A percentile compares a stretch with the other conserved stretches of the same genome.
phyloP scores from a whole-genome alignment of 92 coral and sea anemone species.

The Phymanthus crucifer region DNA sequence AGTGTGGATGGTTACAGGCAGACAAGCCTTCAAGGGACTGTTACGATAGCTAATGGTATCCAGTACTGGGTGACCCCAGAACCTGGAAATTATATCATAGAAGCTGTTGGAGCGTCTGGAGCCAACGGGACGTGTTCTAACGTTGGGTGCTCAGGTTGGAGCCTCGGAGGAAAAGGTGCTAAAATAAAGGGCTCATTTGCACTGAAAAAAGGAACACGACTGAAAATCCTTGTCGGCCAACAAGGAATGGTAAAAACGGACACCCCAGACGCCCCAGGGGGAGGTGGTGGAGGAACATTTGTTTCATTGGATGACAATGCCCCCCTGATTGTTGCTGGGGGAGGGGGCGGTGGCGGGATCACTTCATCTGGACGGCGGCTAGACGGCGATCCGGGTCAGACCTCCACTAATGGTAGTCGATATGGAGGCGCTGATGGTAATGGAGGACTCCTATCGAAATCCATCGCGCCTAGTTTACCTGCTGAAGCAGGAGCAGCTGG shows the following conservation, averaged over 20 bases:
- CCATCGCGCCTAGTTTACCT: neutral
- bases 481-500: neutral
- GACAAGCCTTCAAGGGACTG: conserved; percentile 65
- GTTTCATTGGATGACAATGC: conserved; percentile 51
- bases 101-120: conserved; percentile 82
- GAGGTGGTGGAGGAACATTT: conserved; percentile 96
- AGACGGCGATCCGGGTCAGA: conserved; percentile 92
- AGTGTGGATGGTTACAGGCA: conserved; percentile 48
- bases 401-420: conserved; percentile 63
- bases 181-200: conserved; percentile 63
- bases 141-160: conserved; percentile 1
- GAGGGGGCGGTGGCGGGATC: conserved; percentile 90
- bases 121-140: conserved; percentile 67
- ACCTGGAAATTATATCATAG: conserved; percentile 76
- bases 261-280: conserved; percentile 60
- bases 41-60: conserved; percentile 62
- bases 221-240: conserved; percentile 83
- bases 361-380: neutral
- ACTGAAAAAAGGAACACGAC: conserved; percentile 33
- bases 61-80: conserved; percentile 85
- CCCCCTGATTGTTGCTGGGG: conserved; percentile 85
- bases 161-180: conserved; percentile 84
- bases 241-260: conserved; percentile 34
- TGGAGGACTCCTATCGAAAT: conserved; percentile 64
- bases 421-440: conserved; percentile 64